Conservation (phyloP, 2,113 vertebrate genomes). For the Strix uralensis region DNA sequence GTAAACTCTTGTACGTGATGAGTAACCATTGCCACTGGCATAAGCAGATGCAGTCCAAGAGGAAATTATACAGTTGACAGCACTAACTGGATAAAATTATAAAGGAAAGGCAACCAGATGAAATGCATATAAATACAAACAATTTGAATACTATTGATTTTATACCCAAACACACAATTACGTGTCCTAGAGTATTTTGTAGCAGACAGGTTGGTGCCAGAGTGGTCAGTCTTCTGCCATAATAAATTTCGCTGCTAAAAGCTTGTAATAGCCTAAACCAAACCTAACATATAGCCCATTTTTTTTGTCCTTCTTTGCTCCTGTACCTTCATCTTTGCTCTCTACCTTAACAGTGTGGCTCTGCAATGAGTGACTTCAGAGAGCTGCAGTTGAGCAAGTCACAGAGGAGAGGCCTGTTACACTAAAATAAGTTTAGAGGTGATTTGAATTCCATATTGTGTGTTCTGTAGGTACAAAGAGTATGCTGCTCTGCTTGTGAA, state of each 20-base stretch:
- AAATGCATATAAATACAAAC: conserved; percentile 67
- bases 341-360: neutral
- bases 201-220: conserved; percentile 66
- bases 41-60: conserved; percentile 71
- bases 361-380: neutral
- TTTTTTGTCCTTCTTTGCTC: neutral
- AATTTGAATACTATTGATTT: conserved; percentile 62
- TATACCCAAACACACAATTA: conserved; percentile 56
- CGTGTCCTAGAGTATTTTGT: conserved; percentile 31
- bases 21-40: conserved; percentile 69
- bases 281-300: neutral
- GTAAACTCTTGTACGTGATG: conserved; percentile 32
- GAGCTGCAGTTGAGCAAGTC: neutral
- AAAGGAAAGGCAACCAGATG: conserved; percentile 66
- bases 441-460: neutral
- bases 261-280: neutral
- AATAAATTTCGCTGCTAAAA: neutral
- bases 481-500: neutral
- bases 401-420: neutral
- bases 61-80: conserved; percentile 78
- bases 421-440: neutral
- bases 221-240: conserved; percentile 46
- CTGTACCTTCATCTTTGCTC: neutral
- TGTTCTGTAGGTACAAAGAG: neutral
- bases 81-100: conserved; percentile 71